Base-by-base conservation (phyloP, 2,888 invertebrate species). In the Ephialtes manifestator region DNA sequence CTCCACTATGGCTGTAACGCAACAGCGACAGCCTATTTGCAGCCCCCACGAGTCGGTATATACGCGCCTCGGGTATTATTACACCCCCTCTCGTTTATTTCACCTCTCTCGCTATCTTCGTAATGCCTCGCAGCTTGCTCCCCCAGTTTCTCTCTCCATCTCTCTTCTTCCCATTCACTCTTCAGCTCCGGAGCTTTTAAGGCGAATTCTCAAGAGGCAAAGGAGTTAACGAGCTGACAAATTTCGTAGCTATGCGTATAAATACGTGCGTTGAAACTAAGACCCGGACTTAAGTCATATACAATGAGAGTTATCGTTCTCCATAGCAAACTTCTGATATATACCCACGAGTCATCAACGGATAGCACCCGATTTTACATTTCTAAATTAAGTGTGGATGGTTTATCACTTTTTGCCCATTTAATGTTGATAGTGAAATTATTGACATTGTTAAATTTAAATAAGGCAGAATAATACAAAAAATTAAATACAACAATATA, bases 11-110 rank as follows among this genome's bases (percentile, higher is more conserved):
- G 63, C 20, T 63, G 67, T 65, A 51, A 75, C 31, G 75, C 35
- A 48, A 18, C 48, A 48, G 63, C 18, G 63, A 24, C 72, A 60
- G 35, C 67, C 71, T 84, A 67, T 74, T 79, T 74, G 58, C 74
- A 74, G 51, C 78, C 55, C 55, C 55, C 60, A 63, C 63, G 13
- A 74, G 63, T 48, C 55, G 39, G 24, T 74, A 48, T 48, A 53
- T 83, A 68, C 15, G 67, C 58, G 48, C 39, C 65, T 5, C 58
- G 72, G 67, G 39, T 74, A 48, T 72, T 78, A 68, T 51, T 68
- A 78, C 74, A 74, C 43, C 60, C 55, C 60, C 77, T 58, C 46
- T 39, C 78, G 72, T 51, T 83, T 39, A 77, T 74, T 83, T 68
- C 51, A 78, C 46, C 58, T 63, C 46, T 60, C 13, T 46, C 60